These are phyloP conservation scores for Diogma glabrata DNA, from an alignment of 2,888 invertebrate species.

Conservation along the genomic window DNA sequence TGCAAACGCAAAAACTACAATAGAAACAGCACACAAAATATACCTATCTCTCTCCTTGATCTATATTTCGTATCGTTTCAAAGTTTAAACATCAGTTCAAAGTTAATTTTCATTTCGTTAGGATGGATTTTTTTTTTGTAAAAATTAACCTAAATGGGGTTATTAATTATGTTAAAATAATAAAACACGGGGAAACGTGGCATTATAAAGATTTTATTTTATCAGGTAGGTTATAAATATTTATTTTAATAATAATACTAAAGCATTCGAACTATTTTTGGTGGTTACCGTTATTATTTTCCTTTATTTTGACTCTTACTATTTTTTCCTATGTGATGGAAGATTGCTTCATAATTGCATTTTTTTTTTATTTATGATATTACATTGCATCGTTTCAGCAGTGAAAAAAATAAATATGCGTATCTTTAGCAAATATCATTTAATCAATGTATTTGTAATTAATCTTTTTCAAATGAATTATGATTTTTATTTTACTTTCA, in stretches of 20 bases:
- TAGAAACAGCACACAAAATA: too few species aligned
- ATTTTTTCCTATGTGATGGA: conserved; percentile 1
- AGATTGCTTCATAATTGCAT: not conserved
- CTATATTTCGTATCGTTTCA: too few species aligned
- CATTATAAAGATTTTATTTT: not conserved
- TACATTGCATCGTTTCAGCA: not conserved
- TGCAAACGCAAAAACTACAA: too few species aligned
- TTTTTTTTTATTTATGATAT: not conserved
- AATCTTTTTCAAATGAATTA: not conserved
- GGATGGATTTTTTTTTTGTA: not conserved
- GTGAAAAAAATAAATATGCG: not conserved
- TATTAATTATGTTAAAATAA: not conserved
- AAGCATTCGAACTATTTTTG: not conserved
- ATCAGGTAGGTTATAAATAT: not conserved
- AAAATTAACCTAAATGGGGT: not conserved
- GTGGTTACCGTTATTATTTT: not conserved
- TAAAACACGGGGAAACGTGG: not conserved
- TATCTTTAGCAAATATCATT: not conserved
- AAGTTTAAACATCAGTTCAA: too few species aligned
- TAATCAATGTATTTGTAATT: not conserved
- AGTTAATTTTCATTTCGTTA: too few species aligned
- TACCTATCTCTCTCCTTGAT: too few species aligned
- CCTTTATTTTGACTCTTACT: not conserved
- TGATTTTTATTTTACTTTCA: not conserved
- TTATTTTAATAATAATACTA: not conserved